Base-by-base conservation (phyloP, 2,888 invertebrate genomes). In the Pogonocherus hispidulus region DNA sequence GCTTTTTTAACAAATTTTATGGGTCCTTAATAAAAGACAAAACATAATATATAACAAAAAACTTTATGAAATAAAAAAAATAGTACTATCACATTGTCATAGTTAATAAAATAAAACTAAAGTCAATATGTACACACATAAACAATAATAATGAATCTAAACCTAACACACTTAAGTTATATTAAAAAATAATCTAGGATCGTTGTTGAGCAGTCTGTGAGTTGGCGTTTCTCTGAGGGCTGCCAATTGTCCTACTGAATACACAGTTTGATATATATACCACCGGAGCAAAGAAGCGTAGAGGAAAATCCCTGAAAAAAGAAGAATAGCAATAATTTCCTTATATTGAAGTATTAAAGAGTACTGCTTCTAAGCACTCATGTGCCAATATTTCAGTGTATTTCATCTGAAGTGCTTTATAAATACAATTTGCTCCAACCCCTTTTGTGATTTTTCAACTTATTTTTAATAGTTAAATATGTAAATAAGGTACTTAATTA, bases 211-310 rank as follows among this genome's bases (percentile, higher is more conserved):
- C 62, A 49, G 62, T 19, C 37, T 49, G 49, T 22, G 2, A 6
- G 2, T 20, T 62, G 19, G 20, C 3, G 35, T 14, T 51, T 52
- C 52, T 69, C 22, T 69, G 66, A 2, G 71, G 51, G 18, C 32
- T 67, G 6, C 87, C 85, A 71, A 89, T 88, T 5, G 88, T 88
- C 78, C 89, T 89, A 62, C 91, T 90, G 81, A 94, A 93, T 82
- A 94, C 86, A 1, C 91, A 88, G 86, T 96, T 95, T 1, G 95
- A 94, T 73, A 95, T 89, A 67, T 91, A 91, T 70, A 95, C 93
- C 51, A 95, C 95, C 0, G 94, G 93, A 14, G 95, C 93, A 84
- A 96, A 96, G 23, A 96, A 84, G 72, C 92, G 91, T 11, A 95
- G 85, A 0, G 93, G 92, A 79, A 90, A 91, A 73, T 92, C 91